These are phyloP conservation scores for Gasterosteus aculeatus DNA, from an alignment of 2,113 vertebrate species.

Conservation along the genomic window DNA sequence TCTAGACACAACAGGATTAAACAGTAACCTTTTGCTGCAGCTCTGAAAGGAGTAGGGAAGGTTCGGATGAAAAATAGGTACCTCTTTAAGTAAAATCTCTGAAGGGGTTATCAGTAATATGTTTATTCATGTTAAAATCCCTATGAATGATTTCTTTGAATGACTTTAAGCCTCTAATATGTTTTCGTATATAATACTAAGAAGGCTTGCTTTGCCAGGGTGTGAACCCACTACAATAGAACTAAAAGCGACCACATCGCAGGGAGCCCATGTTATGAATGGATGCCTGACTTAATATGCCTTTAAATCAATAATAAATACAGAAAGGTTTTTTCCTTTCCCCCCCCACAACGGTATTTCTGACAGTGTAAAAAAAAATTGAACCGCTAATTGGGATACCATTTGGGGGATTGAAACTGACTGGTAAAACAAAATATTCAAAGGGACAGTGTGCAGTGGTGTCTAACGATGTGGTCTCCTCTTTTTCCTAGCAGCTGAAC, in stretches of 20 bases:
- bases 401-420: neutral
- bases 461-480: too few relatives aligned
- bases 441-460: too few relatives aligned
- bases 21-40: slow-evolving; percentile 47
- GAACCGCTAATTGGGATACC: neutral
- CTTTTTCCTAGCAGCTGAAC: too few relatives aligned
- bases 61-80: slow-evolving; percentile 20
- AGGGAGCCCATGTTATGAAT: neutral
- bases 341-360: neutral
- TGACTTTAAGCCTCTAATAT: neutral
- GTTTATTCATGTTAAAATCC: neutral
- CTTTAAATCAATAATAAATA: neutral
- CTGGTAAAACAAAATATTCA: neutral
- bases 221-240: neutral
- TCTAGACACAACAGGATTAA: slow-evolving; percentile 48
- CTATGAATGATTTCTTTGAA: neutral
- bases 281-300: neutral
- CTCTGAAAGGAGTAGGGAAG: slow-evolving; percentile 3
- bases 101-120: neutral
- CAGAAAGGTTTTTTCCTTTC: neutral
- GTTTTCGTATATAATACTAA: neutral
- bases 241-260: neutral
- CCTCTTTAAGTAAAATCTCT: slow-evolving; percentile 2
- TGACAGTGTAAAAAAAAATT: neutral
- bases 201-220: slow-evolving; percentile 1